Evolutionary conservation across 2,113 vertebrate genomes (phyloP), one percentile per base, ranked within the genome.

Genomic region (Motacilla tschutschensis): DNA sequence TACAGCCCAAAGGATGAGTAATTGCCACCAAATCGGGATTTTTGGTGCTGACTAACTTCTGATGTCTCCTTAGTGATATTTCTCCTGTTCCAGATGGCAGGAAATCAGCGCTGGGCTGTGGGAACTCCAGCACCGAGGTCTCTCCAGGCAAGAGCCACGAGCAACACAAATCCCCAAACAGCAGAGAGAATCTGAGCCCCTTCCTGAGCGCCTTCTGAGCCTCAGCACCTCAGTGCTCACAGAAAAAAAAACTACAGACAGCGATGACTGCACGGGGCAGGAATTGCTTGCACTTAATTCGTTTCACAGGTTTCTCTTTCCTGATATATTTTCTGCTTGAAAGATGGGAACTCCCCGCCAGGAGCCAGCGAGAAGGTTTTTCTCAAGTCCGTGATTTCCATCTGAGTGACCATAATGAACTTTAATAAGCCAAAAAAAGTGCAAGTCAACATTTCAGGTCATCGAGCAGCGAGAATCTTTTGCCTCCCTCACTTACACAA

Each of bases 301-400:
- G 17, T 70, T 92, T 62, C 10, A 50, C 63, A 79, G 58, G 71
- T 88, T 78, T 94, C 51, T 48, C 54, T 43, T 17, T 17, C 29
- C 55, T 5, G 1, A 35, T 5, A 14, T 0, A 38, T 62, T 87
- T 87, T 69, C 79, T 79, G 35, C 73, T 62, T 36, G 65, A 55
- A 35, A 74, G 69, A 50, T 0, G 15, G 62, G 74, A 85, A 77
- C 57, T 64, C 17, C 53, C 50, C 2, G 16, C 62, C 74, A 85
- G 59, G 83, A 38, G 19, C 26, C 8, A 29, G 50, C 3, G 2
- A 88, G 81, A 50, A 92, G 93, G 40, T 89, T 54, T 53, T 80
- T 46, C 89, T 85, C 21, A 50, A 88, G 71, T n/a, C 87, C 79
- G 62, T 35, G 75, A 95, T 95, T 95, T 92, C 79, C 24, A 19